These are phyloP conservation scores for Rhopalosiphum maidis DNA, from an alignment of 1,140 invertebrate genomes.

Conservation along the genomic window DNA sequence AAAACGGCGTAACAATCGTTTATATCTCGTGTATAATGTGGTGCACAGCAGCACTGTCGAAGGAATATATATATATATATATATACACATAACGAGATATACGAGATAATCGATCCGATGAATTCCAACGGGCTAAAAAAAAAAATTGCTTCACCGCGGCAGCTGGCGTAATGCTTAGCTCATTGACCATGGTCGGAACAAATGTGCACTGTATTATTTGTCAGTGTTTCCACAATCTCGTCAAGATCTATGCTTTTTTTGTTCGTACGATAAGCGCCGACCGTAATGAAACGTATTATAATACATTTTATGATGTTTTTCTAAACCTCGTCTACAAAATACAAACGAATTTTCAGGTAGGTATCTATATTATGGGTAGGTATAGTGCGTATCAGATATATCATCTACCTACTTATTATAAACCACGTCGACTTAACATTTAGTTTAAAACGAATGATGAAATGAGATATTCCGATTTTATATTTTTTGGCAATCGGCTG, in stretches of 20 bases:
- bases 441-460: neutral
- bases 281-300: neutral
- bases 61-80: neutral
- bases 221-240: neutral
- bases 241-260: neutral
- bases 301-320: neutral
- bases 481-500: neutral
- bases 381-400: neutral
- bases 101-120: neutral
- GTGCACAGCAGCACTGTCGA: neutral
- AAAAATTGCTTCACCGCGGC: neutral
- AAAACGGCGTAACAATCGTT: neutral
- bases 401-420: slow-evolving; percentile 4
- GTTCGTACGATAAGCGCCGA: neutral
- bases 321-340: neutral
- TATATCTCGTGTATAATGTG: neutral
- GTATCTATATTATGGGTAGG: neutral
- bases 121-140: neutral
- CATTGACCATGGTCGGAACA: neutral
- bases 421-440: neutral
- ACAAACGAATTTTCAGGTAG: neutral
- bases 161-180: neutral
- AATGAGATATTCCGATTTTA: neutral
- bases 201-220: neutral
- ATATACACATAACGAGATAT: neutral